Base-by-base conservation (phyloP, 2,888 invertebrate species). In the Synanthedon vespiformis region DNA sequence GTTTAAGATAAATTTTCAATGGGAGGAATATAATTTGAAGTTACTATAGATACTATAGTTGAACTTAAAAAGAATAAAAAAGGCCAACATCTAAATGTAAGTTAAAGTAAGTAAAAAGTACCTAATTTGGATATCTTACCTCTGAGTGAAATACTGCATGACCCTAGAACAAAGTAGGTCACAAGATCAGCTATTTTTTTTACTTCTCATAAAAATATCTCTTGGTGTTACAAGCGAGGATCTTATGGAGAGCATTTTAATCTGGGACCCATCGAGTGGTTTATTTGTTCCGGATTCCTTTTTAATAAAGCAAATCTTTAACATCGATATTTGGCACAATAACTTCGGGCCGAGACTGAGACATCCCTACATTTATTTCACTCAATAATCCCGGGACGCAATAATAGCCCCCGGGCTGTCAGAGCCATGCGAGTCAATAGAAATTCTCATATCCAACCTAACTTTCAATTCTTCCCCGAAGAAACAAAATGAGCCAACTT, bases 401-500 rank as follows among this genome's bases (percentile, higher is more conserved):
- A 64, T 69, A 70, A 71, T 72, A 66, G 73, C 72, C 68, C 55
- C 58, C 63, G 68, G 71, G 66, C 68, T 70, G 71, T 72, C 73
- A 68, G 62, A 61, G 61, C 48, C 48, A 48, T 48, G 22, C 48
- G 48, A 48, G 48, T 18, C 72, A 70, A 75, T 71, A 77, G 64
- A 71, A 52, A 70, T 69, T 65, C 73, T 74, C 67, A 74, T 72
- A 74, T 68, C 52, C 41, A 41, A 18, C 48, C 18, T 47, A 72
- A 72, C 67, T 69, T 70, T 71, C 68, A 69, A 72, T 70, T 70
- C 68, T 68, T 63, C 53, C 22, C 40, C 12, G 53, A 56, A 65
- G 73, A 72, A 74, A 78, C 73, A 73, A 76, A 80, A 81, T 78
- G 79, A 81, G 70, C 67, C 69, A 72, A 77, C 72, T 79, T 77